Percentiles rank a stretch among this genome's conserved stretches.
Conservation (phyloP, 2,797 vertebrate genomes). For the Parauchenoglanis punctatus region DNA sequence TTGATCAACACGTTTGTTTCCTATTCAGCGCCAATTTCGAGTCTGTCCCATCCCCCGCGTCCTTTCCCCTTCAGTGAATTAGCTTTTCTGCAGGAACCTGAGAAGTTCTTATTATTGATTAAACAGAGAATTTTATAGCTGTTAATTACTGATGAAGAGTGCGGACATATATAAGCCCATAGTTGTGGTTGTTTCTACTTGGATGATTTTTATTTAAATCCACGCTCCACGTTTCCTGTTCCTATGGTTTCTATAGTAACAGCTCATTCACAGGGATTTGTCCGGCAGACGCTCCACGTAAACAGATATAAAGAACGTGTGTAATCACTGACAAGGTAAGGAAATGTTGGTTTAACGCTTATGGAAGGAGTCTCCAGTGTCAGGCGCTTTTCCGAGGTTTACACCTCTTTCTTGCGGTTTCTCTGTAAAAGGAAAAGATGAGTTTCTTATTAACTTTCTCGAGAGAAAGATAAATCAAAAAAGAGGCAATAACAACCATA, state of each 20-base stretch:
- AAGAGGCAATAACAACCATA: too few relatives aligned
- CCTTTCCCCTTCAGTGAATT: not conserved
- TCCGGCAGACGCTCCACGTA: not conserved
- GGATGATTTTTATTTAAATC: not conserved
- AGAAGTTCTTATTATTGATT: not conserved
- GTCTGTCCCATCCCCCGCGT: not conserved
- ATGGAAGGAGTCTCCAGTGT: not conserved
- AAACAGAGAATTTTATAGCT: not conserved
- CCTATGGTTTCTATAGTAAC: not conserved
- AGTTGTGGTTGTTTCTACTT: not conserved
- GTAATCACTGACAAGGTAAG: not conserved
- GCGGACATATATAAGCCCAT: not conserved
- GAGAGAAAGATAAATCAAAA: too few relatives aligned
- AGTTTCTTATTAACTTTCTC: not conserved
- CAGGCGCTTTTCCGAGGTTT: not conserved
- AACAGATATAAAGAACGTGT: not conserved
- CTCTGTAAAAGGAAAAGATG: not conserved
- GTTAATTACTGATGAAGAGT: not conserved
- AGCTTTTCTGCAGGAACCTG: not conserved
- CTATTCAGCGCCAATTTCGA: not conserved
- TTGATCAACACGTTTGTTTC: not conserved
- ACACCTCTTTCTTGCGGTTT: not conserved
- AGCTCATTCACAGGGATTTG: not conserved
- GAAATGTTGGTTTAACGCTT: not conserved
- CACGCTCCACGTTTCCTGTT: not conserved